Evolutionary conservation across 2,797 vertebrate genomes (phyloP).

Genomic region (Fistularia tabacaria): DNA sequence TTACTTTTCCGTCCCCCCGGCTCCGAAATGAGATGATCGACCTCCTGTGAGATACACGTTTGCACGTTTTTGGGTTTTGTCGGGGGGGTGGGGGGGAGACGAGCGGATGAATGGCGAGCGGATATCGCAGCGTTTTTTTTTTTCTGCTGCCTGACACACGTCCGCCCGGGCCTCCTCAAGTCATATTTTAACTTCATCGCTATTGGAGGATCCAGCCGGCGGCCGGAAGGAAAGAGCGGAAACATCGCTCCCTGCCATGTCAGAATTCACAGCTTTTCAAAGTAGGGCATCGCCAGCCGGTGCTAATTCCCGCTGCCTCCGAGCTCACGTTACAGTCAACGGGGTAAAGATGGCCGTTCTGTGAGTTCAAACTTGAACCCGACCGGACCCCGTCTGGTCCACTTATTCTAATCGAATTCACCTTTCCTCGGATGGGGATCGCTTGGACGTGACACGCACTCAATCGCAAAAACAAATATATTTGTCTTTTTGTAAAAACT

Average conservation of each 20-base stretch:
- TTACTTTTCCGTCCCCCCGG: constrained; percentile 33
- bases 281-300: constrained; percentile 37
- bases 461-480: constrained; percentile 21
- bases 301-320: constrained; percentile 42
- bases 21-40: constrained; percentile 14
- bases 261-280: constrained; percentile 14
- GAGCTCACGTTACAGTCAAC: constrained; percentile 52
- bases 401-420: constrained; percentile 73
- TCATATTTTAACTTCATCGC: constrained; percentile 35
- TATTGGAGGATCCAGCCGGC: constrained; percentile 3
- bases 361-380: constrained; percentile 64
- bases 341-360: constrained; percentile 56
- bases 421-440: constrained; percentile 32
- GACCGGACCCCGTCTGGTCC: constrained; percentile 53
- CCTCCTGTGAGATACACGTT: constrained; percentile 18
- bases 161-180: constrained; percentile 34
- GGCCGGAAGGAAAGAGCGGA: constrained; percentile 1
- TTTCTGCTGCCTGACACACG: constrained; percentile 26
- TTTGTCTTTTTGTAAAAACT: constrained; percentile 22
- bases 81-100: too few relatives aligned
- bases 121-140: constrained; percentile 33
- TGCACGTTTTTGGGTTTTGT: constrained; percentile 22
- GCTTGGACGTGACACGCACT: constrained; percentile 11
- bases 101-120: constrained; percentile 23
- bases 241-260: constrained; percentile 21